These are phyloP conservation scores for Numenius phaeopus DNA, from an alignment of 2,797 vertebrate species.

Conservation along the genomic window DNA sequence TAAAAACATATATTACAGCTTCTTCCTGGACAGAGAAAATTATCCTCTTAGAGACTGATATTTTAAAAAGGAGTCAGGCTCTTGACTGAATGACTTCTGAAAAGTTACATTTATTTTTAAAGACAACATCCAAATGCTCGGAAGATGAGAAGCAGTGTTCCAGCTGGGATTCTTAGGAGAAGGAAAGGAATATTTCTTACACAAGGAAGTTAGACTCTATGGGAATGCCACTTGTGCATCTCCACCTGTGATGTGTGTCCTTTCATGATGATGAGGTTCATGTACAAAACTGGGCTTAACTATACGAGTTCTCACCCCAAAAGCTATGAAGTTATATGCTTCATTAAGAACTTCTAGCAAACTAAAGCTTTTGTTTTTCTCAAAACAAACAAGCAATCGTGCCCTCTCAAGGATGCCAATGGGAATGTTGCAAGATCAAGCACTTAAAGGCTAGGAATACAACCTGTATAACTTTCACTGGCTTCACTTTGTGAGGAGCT, in stretches of 20 bases:
- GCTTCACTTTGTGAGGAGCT: background rate
- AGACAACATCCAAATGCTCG: background rate
- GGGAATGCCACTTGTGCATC: background rate
- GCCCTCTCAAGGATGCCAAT: background rate
- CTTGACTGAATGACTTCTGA: background rate
- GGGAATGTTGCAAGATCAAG: background rate
- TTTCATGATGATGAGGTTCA: background rate
- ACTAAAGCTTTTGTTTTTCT: background rate
- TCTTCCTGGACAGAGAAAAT: background rate
- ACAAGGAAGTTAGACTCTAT: background rate
- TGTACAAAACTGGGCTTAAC: background rate
- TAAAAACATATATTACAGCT: background rate
- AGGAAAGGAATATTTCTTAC: background rate
- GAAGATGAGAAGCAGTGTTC: background rate
- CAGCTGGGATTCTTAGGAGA: background rate
- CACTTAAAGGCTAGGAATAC: background rate
- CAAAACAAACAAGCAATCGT: background rate
- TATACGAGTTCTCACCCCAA: background rate
- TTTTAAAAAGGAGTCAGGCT: background rate
- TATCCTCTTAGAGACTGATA: background rate
- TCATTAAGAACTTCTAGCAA: background rate
- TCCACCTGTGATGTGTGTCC: background rate
- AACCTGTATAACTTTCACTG: background rate
- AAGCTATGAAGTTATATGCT: background rate
- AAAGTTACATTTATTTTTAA: background rate